Base-by-base conservation (phyloP, 2,797 vertebrate species). In the Octomys mimax region DNA sequence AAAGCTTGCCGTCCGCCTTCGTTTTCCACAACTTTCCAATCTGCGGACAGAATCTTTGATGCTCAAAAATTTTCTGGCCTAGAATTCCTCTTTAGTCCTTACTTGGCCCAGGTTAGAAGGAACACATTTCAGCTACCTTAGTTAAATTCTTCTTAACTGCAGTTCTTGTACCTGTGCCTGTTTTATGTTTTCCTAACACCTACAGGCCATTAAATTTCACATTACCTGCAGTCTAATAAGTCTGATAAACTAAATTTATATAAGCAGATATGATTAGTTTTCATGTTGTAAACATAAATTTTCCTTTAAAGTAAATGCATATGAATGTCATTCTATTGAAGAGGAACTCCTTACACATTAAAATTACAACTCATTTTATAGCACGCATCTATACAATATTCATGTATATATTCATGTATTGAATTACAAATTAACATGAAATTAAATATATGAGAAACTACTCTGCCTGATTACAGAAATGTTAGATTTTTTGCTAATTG, bases 401-500 rank as follows among this genome's bases (percentile, higher is more conserved):
- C 28, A 77, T 42, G 9, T 93, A 26, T 80, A 71, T 75, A 8
- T 95, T 71, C 93, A 83, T 52, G 36, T 64, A 31, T 36, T 75
- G 68, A 88, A 79, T 94, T 93, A 62, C 52, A 73, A 95, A 90
- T 93, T 92, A 88, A 66, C 36, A 52, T 95, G 49, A 92, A 95
- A 89, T 87, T 93, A 93, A 97, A 64, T 87, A 70, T 77, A 33
- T 64, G 33, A 73, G 49, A 54, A 70, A 62, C 14, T 70, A 77
- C 39, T 91, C 71, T 78, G 19, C 31, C 59, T 93, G 52, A 92
- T 93, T 96, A 6, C 33, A 94, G n/a, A 92, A 87, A 85, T 93
- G 52, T 18, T 59, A 88, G 26, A 21, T 77, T 75, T 92, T 97
- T 89, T 83, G 94, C 31, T 97, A 96, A 95, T 96, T 94, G 39